phyloP scores from a whole-genome alignment of 2,113 vertebrate genomes.

The Himantopus leucocephalus region DNA sequence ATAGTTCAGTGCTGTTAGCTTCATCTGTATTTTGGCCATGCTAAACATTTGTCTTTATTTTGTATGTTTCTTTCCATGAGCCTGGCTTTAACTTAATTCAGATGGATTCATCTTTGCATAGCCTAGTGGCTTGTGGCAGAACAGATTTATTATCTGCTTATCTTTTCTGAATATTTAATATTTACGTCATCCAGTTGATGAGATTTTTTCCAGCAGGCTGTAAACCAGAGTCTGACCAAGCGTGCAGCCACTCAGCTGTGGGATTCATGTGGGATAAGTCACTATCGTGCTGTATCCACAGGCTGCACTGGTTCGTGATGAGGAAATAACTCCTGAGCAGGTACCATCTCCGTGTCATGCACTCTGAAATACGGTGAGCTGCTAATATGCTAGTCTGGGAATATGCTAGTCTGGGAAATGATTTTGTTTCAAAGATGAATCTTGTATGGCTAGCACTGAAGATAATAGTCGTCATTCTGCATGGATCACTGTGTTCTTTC shows the following conservation, averaged over 20 bases:
- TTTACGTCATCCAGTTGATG: slow-evolving; percentile 35
- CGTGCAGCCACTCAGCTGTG: background rate
- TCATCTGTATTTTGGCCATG: background rate
- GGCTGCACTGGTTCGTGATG: rapidly evolving
- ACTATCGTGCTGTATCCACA: background rate
- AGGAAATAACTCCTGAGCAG: background rate
- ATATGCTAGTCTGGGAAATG: background rate
- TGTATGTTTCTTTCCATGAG: background rate
- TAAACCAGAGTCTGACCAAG: background rate
- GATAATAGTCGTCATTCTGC: background rate
- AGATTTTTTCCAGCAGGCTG: background rate
- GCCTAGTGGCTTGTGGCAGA: background rate
- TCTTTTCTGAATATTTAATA: slow-evolving; percentile 54
- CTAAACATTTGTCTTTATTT: background rate
- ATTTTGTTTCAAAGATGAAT: background rate
- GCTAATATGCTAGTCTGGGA: background rate
- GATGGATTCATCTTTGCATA: background rate
- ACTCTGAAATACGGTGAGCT: background rate
- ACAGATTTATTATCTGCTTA: slow-evolving; percentile 63
- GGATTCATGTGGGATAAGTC: background rate
- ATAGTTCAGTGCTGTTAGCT: background rate
- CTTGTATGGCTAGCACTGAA: background rate
- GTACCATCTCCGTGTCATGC: background rate
- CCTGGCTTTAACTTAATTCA: slow-evolving; percentile 7
- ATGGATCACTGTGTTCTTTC: background rate